A percentile compares a stretch with the other conserved stretches of the same genome.
phyloP scores from a whole-genome alignment of 2,113 vertebrate genomes.

The Reinhardtius hippoglossoides region DNA sequence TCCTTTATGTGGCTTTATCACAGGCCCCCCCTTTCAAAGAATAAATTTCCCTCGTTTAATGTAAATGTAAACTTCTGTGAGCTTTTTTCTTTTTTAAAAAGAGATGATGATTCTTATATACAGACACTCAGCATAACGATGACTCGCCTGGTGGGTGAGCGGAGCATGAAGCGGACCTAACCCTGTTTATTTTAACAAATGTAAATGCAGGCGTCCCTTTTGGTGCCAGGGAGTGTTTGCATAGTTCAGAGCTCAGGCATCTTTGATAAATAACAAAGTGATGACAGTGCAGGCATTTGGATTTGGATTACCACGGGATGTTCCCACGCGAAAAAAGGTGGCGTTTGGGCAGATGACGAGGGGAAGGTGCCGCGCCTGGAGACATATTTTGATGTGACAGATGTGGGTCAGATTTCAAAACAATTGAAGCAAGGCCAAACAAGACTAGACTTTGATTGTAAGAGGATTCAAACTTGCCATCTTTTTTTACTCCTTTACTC shows the following conservation, averaged over 20 bases:
- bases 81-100: conserved; percentile 2
- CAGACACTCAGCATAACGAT: conserved; percentile 31
- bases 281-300: conserved; percentile 43
- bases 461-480: no score
- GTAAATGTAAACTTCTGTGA: conserved; percentile 37
- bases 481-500: no score
- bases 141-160: conserved; percentile 49
- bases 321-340: conserved; percentile 15
- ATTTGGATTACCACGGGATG: neutral
- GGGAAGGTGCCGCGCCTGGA: neutral
- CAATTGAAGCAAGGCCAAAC: no score
- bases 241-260: conserved; percentile 9
- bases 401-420: conserved; percentile 17
- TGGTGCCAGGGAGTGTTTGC: conserved; percentile 31
- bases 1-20: conserved; percentile 50
- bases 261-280: conserved; percentile 34
- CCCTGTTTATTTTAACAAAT: conserved; percentile 47
- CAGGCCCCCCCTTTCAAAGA: conserved; percentile 19
- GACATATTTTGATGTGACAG: conserved; percentile 15
- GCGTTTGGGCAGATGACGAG: neutral
- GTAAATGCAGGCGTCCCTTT: conserved; percentile 38
- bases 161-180: conserved; percentile 29
- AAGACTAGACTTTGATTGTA: no score
- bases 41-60: conserved; percentile 67
- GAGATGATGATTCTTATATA: conserved; percentile 26